These are phyloP conservation scores for Onychostoma macrolepis DNA, from an alignment of 2,113 vertebrate species.

Conservation along the genomic window DNA sequence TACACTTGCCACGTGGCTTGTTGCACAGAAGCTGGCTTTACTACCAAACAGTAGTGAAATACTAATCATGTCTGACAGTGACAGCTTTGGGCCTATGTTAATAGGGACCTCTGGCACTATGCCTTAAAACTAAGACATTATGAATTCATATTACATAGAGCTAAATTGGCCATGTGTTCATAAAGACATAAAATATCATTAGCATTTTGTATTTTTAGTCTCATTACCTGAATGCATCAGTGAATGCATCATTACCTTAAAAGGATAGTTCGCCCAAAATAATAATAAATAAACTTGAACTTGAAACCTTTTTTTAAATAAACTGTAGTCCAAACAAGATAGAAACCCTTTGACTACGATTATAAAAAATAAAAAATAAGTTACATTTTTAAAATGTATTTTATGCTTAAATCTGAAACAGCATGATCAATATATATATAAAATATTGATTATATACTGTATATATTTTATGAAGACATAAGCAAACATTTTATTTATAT, in stretches of 20 bases:
- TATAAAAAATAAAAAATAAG: background rate
- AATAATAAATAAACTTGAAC: background rate
- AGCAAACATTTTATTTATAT: no score
- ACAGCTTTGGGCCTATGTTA: background rate
- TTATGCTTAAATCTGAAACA: background rate
- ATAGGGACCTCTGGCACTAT: background rate
- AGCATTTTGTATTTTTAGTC: background rate
- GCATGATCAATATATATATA: background rate
- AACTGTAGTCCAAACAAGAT: no score
- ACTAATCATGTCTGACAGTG: background rate
- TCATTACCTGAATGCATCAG: background rate
- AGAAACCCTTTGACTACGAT: background rate
- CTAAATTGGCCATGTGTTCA: background rate
- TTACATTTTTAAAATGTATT: background rate
- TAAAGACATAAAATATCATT: background rate
- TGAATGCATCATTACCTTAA: background rate
- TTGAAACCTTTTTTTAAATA: background rate
- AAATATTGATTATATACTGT: no score
- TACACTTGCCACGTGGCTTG: background rate
- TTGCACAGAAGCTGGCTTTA: background rate
- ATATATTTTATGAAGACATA: no score
- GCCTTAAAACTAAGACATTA: background rate
- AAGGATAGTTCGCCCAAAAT: background rate
- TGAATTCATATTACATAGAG: background rate
- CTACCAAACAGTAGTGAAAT: background rate